Conservation (phyloP, 37 sponge, comb jelly and placozoan genomes). For the Ephydatia muelleri region DNA sequence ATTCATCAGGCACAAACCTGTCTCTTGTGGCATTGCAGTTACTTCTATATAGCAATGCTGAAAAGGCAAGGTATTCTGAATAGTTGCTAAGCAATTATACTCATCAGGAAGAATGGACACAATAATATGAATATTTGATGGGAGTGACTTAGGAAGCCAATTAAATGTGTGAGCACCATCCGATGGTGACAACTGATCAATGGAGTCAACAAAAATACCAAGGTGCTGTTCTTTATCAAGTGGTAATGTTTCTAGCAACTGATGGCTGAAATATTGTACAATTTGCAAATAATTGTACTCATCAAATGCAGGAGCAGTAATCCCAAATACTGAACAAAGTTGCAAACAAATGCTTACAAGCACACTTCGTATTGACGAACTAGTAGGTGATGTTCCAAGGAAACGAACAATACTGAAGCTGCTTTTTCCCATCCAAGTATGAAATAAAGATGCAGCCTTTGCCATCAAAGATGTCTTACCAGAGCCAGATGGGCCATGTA, state of each 20-base stretch:
- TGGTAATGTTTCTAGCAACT: slow-evolving; percentile 22
- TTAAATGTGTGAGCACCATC: slow-evolving; percentile 59
- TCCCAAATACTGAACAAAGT: slow-evolving; percentile 29
- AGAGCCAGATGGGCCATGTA: slow-evolving; percentile 72
- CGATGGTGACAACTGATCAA: slow-evolving; percentile 64
- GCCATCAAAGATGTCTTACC: slow-evolving; percentile 86
- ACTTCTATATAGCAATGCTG: slow-evolving; percentile 29
- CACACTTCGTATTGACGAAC: slow-evolving; percentile 50
- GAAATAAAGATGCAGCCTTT: not conserved
- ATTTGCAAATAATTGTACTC: slow-evolving; percentile 30
- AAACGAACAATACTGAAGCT: slow-evolving; percentile 53
- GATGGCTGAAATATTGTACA: slow-evolving; percentile 42
- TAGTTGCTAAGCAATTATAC: slow-evolving; percentile 40
- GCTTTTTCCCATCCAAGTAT: not conserved
- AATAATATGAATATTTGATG: slow-evolving; percentile 59
- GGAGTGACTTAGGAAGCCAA: slow-evolving; percentile 68
- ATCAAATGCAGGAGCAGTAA: slow-evolving; percentile 17
- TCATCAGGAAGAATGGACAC: slow-evolving; percentile 59
- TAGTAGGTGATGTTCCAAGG: slow-evolving; percentile 67
- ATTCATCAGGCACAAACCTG: slow-evolving; percentile 42
- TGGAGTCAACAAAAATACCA: slow-evolving; percentile 65
- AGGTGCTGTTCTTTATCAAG: not conserved
- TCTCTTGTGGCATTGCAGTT: slow-evolving; percentile 25
- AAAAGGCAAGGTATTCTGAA: slow-evolving; percentile 29
- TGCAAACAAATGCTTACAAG: slow-evolving; percentile 62